Conservation (phyloP, 64 coral and sea anemone genomes). For the Stichodactyla mertensii region DNA sequence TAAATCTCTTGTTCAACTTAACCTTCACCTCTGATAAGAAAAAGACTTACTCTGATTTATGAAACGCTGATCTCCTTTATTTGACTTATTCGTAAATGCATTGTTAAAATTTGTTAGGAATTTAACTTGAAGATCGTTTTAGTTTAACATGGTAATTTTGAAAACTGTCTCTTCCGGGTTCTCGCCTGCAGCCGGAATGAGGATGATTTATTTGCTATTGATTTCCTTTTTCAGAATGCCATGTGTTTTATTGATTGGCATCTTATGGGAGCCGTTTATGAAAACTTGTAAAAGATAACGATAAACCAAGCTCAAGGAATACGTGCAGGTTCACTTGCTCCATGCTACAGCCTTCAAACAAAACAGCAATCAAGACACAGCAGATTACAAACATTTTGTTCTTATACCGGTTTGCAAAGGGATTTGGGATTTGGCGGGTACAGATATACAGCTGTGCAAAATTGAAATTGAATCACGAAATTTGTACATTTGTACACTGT, state of each 20-base stretch:
- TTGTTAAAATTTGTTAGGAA: too few relatives aligned
- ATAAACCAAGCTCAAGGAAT: neutral
- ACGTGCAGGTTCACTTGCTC: neutral
- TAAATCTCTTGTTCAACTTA: neutral
- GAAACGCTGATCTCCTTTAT: neutral
- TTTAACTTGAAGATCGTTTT: too few relatives aligned
- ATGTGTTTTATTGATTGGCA: neutral
- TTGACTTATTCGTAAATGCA: neutral
- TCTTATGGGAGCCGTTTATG: neutral
- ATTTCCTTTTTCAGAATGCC: too few relatives aligned
- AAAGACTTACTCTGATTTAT: neutral
- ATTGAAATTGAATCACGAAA: too few relatives aligned
- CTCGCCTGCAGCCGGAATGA: too few relatives aligned
- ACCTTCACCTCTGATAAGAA: constrained; percentile 8
- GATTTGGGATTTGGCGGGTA: neutral
- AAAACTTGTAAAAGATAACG: neutral
- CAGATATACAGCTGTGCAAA: neutral
- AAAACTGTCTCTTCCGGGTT: neutral
- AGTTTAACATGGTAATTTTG: too few relatives aligned
- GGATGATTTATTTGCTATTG: too few relatives aligned
- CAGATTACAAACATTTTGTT: too few relatives aligned
- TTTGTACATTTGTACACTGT: too few relatives aligned
- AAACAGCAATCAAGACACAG: neutral
- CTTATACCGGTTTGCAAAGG: neutral
- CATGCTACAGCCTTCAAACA: neutral